These are phyloP conservation scores for Agrotis ipsilon DNA, from an alignment of 2,888 invertebrate species.

Conservation along the genomic window DNA sequence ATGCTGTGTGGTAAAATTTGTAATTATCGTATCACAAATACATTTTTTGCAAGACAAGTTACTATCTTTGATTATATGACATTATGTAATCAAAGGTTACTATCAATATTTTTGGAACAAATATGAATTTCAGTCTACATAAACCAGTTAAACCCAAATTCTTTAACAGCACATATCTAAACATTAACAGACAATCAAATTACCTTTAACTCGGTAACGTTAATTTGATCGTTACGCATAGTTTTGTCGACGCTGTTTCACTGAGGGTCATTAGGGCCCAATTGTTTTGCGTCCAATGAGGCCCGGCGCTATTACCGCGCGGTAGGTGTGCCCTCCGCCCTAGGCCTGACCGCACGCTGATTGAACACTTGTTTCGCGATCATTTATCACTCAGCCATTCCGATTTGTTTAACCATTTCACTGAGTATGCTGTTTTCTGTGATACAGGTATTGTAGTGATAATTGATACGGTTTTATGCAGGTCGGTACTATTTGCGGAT, in stretches of 20 bases:
- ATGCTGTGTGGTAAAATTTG: neutral
- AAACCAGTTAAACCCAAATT: constrained; percentile 1
- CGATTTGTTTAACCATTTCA: constrained; percentile 67
- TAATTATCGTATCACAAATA: neutral
- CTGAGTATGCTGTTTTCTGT: constrained; percentile 49
- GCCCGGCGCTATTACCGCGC: constrained; percentile 69
- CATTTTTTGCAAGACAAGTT: too few relatives aligned
- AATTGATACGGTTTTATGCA: neutral
- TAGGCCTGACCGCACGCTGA: constrained; percentile 84
- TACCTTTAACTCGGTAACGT: constrained; percentile 48
- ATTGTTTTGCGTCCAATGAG: constrained; percentile 81
- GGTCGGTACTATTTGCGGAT: neutral
- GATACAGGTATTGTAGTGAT: constrained; percentile 32
- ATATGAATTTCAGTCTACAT: neutral
- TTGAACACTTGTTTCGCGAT: constrained; percentile 85
- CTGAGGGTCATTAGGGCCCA: constrained; percentile 80
- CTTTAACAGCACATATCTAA: neutral
- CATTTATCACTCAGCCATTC: constrained; percentile 75
- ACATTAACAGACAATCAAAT: constrained; percentile 42
- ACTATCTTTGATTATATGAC: too few relatives aligned
- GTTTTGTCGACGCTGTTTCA: constrained; percentile 55
- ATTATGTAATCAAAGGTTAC: too few relatives aligned
- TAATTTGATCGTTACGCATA: constrained; percentile 64
- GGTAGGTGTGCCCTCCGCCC: constrained; percentile 68
- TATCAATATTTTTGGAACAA: neutral